Evolutionary conservation across 2,888 invertebrate species (phyloP).

Genomic region (Agapetus fuscipes): DNA sequence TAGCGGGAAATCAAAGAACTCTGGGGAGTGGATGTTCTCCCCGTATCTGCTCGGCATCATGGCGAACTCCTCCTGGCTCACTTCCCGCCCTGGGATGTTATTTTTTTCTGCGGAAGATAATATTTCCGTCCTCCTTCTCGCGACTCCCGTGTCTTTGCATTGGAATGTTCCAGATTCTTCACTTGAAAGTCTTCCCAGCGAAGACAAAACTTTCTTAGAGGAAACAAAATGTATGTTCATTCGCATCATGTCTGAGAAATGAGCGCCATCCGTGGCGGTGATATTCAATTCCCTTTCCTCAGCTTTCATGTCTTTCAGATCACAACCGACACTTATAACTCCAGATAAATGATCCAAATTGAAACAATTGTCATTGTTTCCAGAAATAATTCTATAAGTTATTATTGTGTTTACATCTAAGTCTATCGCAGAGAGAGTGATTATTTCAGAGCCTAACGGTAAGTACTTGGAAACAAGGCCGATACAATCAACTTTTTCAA

Average conservation of each 20-base stretch:
- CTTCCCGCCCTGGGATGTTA: conserved; percentile 53
- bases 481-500: conserved; percentile 75
- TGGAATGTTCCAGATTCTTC: conserved; percentile 60
- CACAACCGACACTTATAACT: conserved; percentile 72
- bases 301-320: conserved; percentile 60
- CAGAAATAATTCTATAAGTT: conserved; percentile 76
- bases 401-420: conserved; percentile 87
- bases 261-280: conserved; percentile 87
- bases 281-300: conserved; percentile 67
- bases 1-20: conserved; percentile 74
- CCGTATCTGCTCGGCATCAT: conserved; percentile 75
- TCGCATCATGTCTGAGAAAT: conserved; percentile 77
- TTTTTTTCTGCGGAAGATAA: conserved; percentile 72
- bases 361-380: conserved; percentile 88
- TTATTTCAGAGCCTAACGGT: conserved; percentile 69
- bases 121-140: conserved; percentile 67
- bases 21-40: conserved; percentile 78
- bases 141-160: conserved; percentile 81
- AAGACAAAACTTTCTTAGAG: conserved; percentile 47
- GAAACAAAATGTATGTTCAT: conserved; percentile 68
- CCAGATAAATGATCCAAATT: conserved; percentile 73
- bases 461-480: conserved; percentile 71
- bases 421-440: conserved; percentile 86
- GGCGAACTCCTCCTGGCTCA: conserved; percentile 52
- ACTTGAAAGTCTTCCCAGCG: conserved; percentile 33